These are phyloP conservation scores for Solenopsis fugax DNA, from an alignment of 1,140 invertebrate genomes.

Conservation along the genomic window DNA sequence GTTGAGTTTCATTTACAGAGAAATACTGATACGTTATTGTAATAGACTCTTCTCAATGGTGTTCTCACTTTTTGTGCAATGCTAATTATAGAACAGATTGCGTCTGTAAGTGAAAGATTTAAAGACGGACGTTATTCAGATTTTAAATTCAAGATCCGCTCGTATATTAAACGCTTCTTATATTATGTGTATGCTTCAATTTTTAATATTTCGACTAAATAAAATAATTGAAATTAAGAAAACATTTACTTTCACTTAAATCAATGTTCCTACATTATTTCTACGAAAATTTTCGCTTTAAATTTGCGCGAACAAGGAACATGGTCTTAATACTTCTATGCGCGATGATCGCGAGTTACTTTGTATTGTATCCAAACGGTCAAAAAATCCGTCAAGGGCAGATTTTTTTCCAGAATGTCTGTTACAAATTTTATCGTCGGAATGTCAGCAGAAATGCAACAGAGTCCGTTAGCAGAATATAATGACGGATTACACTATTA, in stretches of 20 bases:
- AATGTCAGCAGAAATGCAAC: not conserved
- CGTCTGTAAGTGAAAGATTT: not conserved
- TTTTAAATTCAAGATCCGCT: conserved; percentile 5
- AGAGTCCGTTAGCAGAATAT: not conserved
- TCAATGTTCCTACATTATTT: not conserved
- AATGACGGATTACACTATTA: not conserved
- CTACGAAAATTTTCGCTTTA: not conserved
- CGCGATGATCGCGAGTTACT: not conserved
- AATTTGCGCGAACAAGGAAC: not conserved
- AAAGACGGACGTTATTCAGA: not conserved
- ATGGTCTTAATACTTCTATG: not conserved
- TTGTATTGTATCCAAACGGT: not conserved
- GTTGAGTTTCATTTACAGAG: not conserved
- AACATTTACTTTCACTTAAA: conserved; percentile 2
- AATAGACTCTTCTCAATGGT: not conserved
- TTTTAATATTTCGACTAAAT: conserved; percentile 3
- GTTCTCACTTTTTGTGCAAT: not conserved
- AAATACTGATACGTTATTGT: not conserved
- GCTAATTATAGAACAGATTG: not conserved
- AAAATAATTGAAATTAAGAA: not conserved
- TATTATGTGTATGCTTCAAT: not conserved
- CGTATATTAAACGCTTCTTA: not conserved
- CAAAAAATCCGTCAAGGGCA: not conserved
- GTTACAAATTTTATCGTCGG: not conserved
- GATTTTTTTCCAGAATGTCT: not conserved